phyloP scores from a whole-genome alignment of 2,113 vertebrate genomes.

The Haplochromis burtoni region DNA sequence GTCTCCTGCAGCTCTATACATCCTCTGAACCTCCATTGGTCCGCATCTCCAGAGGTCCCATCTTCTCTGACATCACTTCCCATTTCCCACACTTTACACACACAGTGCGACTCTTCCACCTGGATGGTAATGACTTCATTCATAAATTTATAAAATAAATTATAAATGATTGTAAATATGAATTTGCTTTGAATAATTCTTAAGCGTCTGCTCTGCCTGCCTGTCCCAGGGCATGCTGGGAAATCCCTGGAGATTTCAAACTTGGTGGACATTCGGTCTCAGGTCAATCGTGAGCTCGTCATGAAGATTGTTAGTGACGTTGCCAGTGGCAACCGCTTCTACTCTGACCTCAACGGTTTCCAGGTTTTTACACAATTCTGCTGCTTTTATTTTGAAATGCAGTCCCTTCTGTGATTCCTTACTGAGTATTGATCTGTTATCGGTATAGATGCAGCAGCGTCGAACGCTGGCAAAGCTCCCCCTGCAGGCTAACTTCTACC shows the following conservation, averaged over 20 bases:
- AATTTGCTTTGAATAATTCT: neutral
- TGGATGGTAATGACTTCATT: conserved; percentile 73
- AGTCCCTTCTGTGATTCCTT: neutral
- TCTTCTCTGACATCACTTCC: conserved; percentile 86
- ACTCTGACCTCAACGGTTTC: conserved; percentile 87
- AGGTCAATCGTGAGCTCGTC: conserved; percentile 85
- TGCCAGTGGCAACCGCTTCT: conserved; percentile 82
- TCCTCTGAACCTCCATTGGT: conserved; percentile 69
- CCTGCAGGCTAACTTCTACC: conserved; percentile 91
- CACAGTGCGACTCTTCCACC: conserved; percentile 75
- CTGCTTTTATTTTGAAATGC: neutral
- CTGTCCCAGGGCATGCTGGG: conserved; percentile 55
- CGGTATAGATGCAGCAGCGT: conserved; percentile 82
- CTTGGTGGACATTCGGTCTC: conserved; percentile 85
- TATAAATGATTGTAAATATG: neutral
- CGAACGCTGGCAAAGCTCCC: conserved; percentile 80
- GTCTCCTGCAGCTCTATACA: conserved; percentile 73
- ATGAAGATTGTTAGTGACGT: conserved; percentile 84
- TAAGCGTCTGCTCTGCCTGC: neutral
- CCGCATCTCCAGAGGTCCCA: conserved; percentile 75
- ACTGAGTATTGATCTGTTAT: neutral
- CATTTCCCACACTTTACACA: conserved; percentile 81
- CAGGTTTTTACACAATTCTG: conserved; percentile 70
- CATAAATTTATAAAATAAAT: neutral
- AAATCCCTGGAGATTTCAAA: conserved; percentile 85